Evolutionary conservation across 2,888 invertebrate genomes (phyloP).

Genomic region (Drosophila anomalipes): DNA sequence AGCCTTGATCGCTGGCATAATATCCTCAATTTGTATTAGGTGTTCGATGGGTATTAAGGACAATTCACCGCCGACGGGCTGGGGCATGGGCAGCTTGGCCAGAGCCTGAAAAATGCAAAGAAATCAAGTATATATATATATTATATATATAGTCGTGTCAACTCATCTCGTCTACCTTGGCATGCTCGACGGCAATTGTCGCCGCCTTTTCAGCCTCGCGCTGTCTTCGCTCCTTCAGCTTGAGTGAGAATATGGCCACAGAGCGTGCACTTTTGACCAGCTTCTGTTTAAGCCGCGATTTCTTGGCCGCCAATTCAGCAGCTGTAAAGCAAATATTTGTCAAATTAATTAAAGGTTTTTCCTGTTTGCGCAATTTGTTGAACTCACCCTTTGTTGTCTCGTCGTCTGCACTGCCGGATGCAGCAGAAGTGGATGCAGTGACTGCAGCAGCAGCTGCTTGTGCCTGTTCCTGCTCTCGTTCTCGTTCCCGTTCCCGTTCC

Average conservation of each 20-base stretch:
- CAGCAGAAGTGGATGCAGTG: constrained; percentile 56
- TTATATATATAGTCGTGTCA: too few relatives aligned
- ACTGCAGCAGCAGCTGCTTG: constrained; percentile 34
- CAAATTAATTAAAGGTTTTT: neutral
- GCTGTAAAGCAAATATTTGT: constrained; percentile 62
- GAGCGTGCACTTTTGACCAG: constrained; percentile 93
- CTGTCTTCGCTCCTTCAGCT: constrained; percentile 91
- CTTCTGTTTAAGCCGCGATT: constrained; percentile 90
- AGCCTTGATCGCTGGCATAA: constrained; percentile 80
- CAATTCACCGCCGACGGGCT: constrained; percentile 91
- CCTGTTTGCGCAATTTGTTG: neutral
- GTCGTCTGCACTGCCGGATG: constrained; percentile 85
- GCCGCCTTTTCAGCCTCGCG: constrained; percentile 91
- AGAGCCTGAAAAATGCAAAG: constrained; percentile 83
- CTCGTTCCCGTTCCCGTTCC: constrained; percentile 36
- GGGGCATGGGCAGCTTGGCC: constrained; percentile 85
- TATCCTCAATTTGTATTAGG: constrained; percentile 90
- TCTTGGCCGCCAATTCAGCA: constrained; percentile 88
- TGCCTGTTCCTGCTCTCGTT: constrained; percentile 17
- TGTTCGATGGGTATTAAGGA: constrained; percentile 94
- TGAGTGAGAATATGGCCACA: constrained; percentile 94
- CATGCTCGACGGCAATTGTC: constrained; percentile 87
- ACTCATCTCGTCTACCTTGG: constrained; percentile 79
- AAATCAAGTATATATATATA: neutral
- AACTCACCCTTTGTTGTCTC: constrained; percentile 87